Evolutionary conservation across 1,140 invertebrate genomes (phyloP).

Genomic region (Parasteatoda tepidariorum): DNA sequence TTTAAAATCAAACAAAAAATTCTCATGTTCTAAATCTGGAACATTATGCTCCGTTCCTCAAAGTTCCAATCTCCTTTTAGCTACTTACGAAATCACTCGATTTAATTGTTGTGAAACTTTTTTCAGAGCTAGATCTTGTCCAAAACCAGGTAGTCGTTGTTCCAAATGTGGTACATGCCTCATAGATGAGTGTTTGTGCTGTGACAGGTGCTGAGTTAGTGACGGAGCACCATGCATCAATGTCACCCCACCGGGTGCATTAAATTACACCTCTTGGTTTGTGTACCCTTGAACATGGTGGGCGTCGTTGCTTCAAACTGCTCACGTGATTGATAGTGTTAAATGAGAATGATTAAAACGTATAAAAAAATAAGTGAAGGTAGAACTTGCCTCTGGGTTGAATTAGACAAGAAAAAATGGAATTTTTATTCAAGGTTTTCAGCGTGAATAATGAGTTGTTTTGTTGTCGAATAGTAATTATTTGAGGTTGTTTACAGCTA

Average conservation of each 20-base stretch:
- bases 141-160: background rate
- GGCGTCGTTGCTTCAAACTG: background rate
- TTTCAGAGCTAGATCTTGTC: background rate
- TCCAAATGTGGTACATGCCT: background rate
- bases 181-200: background rate
- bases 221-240: background rate
- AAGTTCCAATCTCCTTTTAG: no score
- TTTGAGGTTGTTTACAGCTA: no score
- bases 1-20: no score
- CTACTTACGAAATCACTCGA: no score
- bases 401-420: background rate
- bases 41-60: no score
- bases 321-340: background rate
- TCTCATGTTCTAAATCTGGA: no score
- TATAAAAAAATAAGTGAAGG: background rate
- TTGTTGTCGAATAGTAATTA: background rate
- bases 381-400: background rate
- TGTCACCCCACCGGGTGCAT: slow-evolving; percentile 5
- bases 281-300: slow-evolving; percentile 1
- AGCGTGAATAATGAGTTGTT: background rate
- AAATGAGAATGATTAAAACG: slow-evolving; percentile 6
- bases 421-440: background rate
- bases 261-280: slow-evolving; percentile 9
- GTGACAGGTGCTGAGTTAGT: slow-evolving; percentile 22
- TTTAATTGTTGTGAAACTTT: background rate